Percentiles rank a stretch among this genome's conserved stretches.
These are phyloP conservation scores for Mylabris sibirica DNA, from an alignment of 2,888 invertebrate genomes.

Conservation along the genomic window DNA sequence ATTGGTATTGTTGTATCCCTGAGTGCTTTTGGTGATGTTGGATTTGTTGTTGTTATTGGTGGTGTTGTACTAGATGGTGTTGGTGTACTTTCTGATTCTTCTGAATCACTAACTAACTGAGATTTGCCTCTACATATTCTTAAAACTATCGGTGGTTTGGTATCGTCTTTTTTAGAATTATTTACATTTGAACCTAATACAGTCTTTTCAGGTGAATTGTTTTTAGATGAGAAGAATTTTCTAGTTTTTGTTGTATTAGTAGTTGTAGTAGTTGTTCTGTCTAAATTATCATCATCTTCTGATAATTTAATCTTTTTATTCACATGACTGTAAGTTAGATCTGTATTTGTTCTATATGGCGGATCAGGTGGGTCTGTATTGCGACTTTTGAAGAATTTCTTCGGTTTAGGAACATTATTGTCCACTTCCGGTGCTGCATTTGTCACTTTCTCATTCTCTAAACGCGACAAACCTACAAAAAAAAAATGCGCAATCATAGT, in stretches of 20 bases:
- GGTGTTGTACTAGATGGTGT: slow-evolving; percentile 66
- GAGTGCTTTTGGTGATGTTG: slow-evolving; percentile 61
- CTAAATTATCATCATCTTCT: slow-evolving; percentile 23
- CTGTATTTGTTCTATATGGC: slow-evolving; percentile 38
- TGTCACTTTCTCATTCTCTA: slow-evolving; percentile 39
- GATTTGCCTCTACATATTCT: slow-evolving; percentile 83
- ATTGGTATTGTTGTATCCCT: slow-evolving; percentile 58
- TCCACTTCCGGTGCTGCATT: slow-evolving; percentile 43
- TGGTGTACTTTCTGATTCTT: slow-evolving; percentile 59
- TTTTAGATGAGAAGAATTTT: slow-evolving; percentile 58
- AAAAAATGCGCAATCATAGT: not conserved
- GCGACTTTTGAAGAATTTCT: slow-evolving; percentile 90
- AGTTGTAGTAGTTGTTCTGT: slow-evolving; percentile 34
- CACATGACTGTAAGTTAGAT: slow-evolving; percentile 42
- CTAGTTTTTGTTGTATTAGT: slow-evolving; percentile 44
- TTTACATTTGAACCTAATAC: slow-evolving; percentile 55
- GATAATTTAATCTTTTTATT: slow-evolving; percentile 42
- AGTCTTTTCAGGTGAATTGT: slow-evolving; percentile 51
- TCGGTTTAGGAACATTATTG: slow-evolving; percentile 72
- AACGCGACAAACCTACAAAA: slow-evolving; percentile 36
- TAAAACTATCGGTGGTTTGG: slow-evolving; percentile 80
- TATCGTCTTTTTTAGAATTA: slow-evolving; percentile 49
- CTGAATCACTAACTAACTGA: slow-evolving; percentile 62
- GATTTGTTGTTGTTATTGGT: no score
- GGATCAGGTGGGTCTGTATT: slow-evolving; percentile 70